These are phyloP conservation scores for Gopherus flavomarginatus DNA, from an alignment of 2,113 vertebrate genomes.

Conservation along the genomic window DNA sequence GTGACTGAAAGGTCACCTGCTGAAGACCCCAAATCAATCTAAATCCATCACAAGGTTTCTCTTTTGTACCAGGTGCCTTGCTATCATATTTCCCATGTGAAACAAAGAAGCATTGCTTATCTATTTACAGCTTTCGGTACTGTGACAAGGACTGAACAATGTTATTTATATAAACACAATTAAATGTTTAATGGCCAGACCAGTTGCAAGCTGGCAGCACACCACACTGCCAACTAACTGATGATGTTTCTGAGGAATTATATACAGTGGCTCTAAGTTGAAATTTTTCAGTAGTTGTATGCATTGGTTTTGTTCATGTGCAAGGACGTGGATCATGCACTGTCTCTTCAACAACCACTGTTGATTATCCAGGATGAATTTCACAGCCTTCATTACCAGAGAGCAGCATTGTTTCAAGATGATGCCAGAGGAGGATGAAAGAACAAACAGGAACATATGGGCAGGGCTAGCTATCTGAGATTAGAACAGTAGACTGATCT, in stretches of 20 bases:
- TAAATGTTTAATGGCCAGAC: not conserved
- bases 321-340: not conserved
- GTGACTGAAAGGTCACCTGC: not conserved
- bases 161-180: not conserved
- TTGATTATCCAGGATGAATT: not conserved
- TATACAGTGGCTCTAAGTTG: not conserved
- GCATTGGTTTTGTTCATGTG: not conserved
- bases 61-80: not conserved
- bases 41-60: not conserved
- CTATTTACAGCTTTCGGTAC: not conserved
- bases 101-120: not conserved
- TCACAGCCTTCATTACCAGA: not conserved
- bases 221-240: not conserved
- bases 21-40: not conserved
- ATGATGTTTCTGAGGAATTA: not conserved
- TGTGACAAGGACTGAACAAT: not conserved
- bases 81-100: not conserved
- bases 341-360: not conserved
- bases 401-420: not conserved
- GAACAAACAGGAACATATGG: not conserved
- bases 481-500: fast-evolving
- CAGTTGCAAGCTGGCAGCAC: not conserved
- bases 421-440: not conserved
- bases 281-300: not conserved
- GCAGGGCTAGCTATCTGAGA: not conserved